Base-by-base conservation (phyloP, 2,113 vertebrate species). In the Pelobates fuscus region DNA sequence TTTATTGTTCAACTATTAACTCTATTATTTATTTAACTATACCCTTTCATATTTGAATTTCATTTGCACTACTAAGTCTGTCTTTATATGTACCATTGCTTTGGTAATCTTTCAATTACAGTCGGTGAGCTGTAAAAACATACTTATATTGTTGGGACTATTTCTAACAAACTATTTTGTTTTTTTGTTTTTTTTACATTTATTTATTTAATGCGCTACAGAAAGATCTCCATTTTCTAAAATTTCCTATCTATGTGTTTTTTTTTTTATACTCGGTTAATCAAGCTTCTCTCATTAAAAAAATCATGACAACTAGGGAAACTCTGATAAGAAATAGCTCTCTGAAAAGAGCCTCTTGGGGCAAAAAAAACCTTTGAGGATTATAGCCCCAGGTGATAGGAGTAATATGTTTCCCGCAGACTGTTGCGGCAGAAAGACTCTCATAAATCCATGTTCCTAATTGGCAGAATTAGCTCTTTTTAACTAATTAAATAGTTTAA, bases 401-500 rank as follows among this genome's bases (percentile, higher is more conserved):
- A 68, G 73, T 76, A 76, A 76, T 76, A 76, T 76, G 73, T 76
- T 60, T 76, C 73, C 64, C 57, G 73, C 73, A 76, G 73, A 60
- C 67, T 67, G 73, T 67, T 68, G 55, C 64, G 25, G 64, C 73
- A 67, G 65, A 68, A 68, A 68, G 65, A 68, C 54, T 68, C 65
- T 61, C 73, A 76, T 76, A 76, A 76, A 76, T 76, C 73, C 65
- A 63, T 68, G 37, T 68, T 76, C 64, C 65, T 76, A 76, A 76
- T 76, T 76, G 73, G 73, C 73, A 76, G 73, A 76, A 76, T 76
- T 67, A 76, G 73, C 73, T 76, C 73, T 76, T 76, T 76, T 76
- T 76, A 76, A 68, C 73, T 76, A 76, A 76, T 76, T 76, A 76
- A 76, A 76, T 76, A 76, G 73, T 76, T 76, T 76, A 76, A 76